phyloP scores from a whole-genome alignment of 2,888 invertebrate species.

The Priocnemis perturbator region DNA sequence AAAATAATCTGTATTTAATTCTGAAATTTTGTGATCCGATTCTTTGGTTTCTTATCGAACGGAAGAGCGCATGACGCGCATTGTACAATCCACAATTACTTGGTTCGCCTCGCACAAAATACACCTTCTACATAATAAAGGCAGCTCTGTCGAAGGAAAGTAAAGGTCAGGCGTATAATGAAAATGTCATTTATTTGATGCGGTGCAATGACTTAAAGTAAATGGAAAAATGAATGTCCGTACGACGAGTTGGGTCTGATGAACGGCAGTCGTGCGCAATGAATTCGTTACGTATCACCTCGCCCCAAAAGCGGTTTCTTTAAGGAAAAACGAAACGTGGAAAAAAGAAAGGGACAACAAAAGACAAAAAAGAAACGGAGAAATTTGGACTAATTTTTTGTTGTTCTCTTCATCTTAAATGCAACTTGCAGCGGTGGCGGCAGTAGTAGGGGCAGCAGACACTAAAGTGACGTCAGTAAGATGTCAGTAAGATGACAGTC shows the following conservation, averaged over 20 bases:
- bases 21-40: too few relatives aligned
- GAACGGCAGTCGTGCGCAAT: constrained; percentile 63
- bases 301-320: constrained; percentile 53
- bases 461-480: constrained; percentile 57
- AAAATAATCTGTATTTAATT: too few relatives aligned
- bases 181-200: constrained; percentile 77
- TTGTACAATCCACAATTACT: too few relatives aligned
- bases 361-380: too few relatives aligned
- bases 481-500: constrained; percentile 61
- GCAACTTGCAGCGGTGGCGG: constrained; percentile 69
- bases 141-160: constrained; percentile 28
- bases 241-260: constrained; percentile 73
- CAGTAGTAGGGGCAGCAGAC: constrained; percentile 42
- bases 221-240: constrained; percentile 75
- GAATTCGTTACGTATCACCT: constrained; percentile 37
- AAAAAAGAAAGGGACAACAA: too few relatives aligned
- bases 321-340: constrained; percentile 49
- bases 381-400: too few relatives aligned
- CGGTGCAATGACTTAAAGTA: constrained; percentile 76
- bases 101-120: too few relatives aligned
- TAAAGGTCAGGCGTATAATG: constrained; percentile 69
- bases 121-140: neutral
- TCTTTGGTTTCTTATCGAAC: too few relatives aligned
- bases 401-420: constrained; percentile 61
- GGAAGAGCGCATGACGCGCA: too few relatives aligned